Evolutionary conservation across 1,140 invertebrate genomes (phyloP), one percentile per base, ranked within the genome.

Genomic region (Tenebrio molitor): DNA sequence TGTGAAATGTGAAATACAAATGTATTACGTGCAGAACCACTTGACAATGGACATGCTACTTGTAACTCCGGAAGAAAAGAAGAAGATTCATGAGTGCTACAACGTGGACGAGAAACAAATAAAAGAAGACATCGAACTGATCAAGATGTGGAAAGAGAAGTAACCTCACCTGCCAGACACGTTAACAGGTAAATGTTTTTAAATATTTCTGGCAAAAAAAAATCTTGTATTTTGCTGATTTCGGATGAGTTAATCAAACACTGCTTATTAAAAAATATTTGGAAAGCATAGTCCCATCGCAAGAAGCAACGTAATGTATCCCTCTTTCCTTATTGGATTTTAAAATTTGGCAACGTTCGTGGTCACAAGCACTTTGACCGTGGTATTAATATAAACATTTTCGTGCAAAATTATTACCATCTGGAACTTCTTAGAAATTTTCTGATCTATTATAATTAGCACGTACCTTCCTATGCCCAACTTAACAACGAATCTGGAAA

Each of bases 401-500:
- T n/a, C n/a, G n/a, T n/a, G n/a, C n/a, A n/a, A n/a, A n/a, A n/a
- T n/a, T n/a, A n/a, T n/a, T n/a, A n/a, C n/a, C n/a, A n/a, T n/a
- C n/a, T n/a, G n/a, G n/a, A n/a, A n/a, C n/a, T n/a, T n/a, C n/a
- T n/a, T n/a, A n/a, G n/a, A n/a, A n/a, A n/a, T n/a, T n/a, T n/a
- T n/a, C n/a, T n/a, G n/a, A n/a, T 50, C n/a, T n/a, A n/a, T n/a
- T n/a, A n/a, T n/a, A n/a, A n/a, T n/a, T n/a, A n/a, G n/a, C n/a
- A n/a, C n/a, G n/a, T n/a, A n/a, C n/a, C n/a, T n/a, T n/a, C 53
- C 53, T n/a, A 14, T 62, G 29, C 21, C 53, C 5, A 62, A 62
- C 21, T 25, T 62, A 12, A 62, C 53, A 62, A 10, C 21, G 10
- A 4, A 23, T 6, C 16, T 14, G 1, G 53, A 62, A 62, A n/a